phyloP scores from a whole-genome alignment of 2,888 invertebrate genomes.

The Strigamia maritima region DNA sequence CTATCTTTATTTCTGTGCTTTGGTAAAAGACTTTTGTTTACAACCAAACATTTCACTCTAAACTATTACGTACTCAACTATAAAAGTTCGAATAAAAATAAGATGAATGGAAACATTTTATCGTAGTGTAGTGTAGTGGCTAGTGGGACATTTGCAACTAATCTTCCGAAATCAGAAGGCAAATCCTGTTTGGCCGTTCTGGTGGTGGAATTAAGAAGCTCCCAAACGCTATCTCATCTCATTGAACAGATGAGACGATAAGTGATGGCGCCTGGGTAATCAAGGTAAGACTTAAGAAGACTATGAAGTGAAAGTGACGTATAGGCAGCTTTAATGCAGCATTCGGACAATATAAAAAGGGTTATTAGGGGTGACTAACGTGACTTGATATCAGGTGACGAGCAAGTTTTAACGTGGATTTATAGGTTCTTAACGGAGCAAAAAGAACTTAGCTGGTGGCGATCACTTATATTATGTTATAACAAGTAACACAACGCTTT shows the following conservation, averaged over 20 bases:
- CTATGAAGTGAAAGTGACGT: not conserved
- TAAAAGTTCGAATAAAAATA: not conserved
- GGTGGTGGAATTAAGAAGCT: constrained; percentile 12
- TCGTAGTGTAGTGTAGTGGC: not conserved
- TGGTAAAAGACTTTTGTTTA: not conserved
- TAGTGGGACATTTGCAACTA: not conserved
- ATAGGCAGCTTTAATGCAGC: not conserved
- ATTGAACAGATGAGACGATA: not conserved
- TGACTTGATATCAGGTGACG: constrained; percentile 7
- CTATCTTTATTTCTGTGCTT: not conserved
- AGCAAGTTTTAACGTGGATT: not conserved
- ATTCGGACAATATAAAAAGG: not conserved
- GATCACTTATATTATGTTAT: not conserved
- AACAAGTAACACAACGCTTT: constrained; percentile 1
- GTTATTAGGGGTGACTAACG: not conserved
- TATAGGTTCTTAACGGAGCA: not conserved
- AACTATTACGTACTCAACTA: not conserved
- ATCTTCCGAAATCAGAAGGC: constrained; percentile 7
- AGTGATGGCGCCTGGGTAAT: constrained; percentile 5
- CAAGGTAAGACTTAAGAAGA: not conserved
- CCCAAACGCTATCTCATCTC: not conserved
- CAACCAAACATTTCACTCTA: constrained; percentile 2
- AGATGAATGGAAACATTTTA: not conserved
- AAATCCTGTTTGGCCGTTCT: constrained; percentile 2
- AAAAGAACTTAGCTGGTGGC: not conserved